Conservation (phyloP, 2,797 vertebrate species). For the Etheostoma nigrum region DNA sequence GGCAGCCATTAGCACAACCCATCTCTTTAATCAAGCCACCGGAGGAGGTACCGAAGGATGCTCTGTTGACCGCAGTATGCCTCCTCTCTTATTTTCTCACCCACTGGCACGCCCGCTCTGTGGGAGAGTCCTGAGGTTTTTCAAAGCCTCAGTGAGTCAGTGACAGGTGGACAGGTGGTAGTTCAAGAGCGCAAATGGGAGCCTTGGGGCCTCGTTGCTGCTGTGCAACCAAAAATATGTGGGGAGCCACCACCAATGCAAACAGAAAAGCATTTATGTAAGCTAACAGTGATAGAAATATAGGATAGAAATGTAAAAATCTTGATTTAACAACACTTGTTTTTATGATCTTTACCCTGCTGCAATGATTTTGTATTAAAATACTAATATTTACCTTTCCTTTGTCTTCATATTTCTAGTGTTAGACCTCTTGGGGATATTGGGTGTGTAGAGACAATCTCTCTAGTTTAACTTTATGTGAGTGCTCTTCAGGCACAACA, state of each 20-base stretch:
- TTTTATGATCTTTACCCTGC: neutral
- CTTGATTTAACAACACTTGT: neutral
- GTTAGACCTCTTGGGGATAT: neutral
- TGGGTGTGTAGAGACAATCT: neutral
- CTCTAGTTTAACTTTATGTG: neutral
- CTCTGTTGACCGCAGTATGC: constrained; percentile 65
- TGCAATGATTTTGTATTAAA: neutral
- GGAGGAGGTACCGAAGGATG: constrained; percentile 72
- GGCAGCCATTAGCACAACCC: constrained; percentile 74
- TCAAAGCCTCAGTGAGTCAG: constrained; percentile 49
- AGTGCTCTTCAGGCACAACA: neutral
- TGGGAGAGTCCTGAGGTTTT: constrained; percentile 65
- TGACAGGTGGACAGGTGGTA: constrained; percentile 75
- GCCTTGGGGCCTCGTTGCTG: neutral
- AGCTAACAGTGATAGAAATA: neutral
- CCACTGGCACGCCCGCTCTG: constrained; percentile 69
- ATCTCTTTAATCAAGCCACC: constrained; percentile 83
- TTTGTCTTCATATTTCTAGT: neutral
- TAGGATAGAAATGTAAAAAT: neutral
- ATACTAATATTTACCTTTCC: neutral
- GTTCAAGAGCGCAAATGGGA: constrained; percentile 27
- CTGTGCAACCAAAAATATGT: constrained; percentile 35
- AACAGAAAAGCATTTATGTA: constrained; percentile 13
- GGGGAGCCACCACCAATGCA: neutral
- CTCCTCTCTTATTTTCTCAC: constrained; percentile 84